phyloP scores from a whole-genome alignment of 2,797 vertebrate genomes.

The Pristis pectinata region DNA sequence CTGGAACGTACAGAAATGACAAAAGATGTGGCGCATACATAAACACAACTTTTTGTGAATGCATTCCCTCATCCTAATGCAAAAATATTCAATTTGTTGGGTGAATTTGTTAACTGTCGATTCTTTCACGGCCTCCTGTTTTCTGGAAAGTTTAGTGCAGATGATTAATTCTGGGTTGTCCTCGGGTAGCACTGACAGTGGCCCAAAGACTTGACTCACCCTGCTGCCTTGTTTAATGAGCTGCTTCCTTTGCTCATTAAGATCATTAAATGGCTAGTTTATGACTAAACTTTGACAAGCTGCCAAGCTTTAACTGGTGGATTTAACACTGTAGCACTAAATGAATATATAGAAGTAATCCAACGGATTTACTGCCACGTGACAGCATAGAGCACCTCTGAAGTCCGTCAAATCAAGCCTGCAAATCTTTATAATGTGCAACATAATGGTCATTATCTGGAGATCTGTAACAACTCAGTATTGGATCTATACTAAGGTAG shows the following conservation, averaged over 20 bases:
- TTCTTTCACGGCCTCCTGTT: background rate
- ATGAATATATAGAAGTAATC: background rate
- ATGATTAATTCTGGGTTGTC: background rate
- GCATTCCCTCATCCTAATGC: no score
- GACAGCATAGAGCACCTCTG: background rate
- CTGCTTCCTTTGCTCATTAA: background rate
- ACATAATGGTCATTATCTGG: conserved; percentile 4
- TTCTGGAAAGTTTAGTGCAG: background rate
- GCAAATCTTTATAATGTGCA: conserved; percentile 19
- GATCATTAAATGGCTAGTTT: background rate
- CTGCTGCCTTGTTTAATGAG: background rate
- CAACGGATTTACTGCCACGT: background rate
- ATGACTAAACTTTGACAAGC: background rate
- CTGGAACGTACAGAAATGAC: no score
- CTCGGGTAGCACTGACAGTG: background rate
- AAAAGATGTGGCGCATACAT: no score
- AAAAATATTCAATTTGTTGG: no score
- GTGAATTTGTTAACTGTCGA: background rate
- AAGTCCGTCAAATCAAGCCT: background rate
- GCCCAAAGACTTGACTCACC: background rate
- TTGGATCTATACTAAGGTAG: background rate
- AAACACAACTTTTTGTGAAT: no score
- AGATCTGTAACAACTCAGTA: no score
- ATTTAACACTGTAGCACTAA: background rate
- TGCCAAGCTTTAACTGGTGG: conserved; percentile 12